Base-by-base conservation (phyloP, 30 jellyfish, hydroid and myxozoan species). In the Pelagia noctiluca region DNA sequence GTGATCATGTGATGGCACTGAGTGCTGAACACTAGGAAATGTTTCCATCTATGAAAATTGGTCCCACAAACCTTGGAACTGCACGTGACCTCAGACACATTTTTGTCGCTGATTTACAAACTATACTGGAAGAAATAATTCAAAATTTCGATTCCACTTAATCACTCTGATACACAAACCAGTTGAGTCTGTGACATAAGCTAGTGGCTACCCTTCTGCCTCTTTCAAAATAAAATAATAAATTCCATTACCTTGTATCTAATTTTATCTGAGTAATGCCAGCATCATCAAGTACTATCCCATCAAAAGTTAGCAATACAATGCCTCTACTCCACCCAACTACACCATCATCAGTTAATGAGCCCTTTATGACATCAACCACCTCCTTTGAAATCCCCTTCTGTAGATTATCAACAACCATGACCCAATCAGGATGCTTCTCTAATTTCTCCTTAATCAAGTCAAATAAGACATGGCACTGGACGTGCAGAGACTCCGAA, bases 401-500 rank as follows among this genome's bases (percentile, higher is more conserved):
- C 78, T 82, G 97, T 82, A 95, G 60, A 78, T 88, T 85, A 61
- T 95, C 99, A 67, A 95, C 47, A 1, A 83, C 93, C 13, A 95
- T 35, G 31, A 95, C 90, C 99, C 99, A 95, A 48, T 92, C 86
- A 35, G 99, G 90, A 71, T 95, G 99, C 88, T 95, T 95, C 32
- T 75, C 69, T 7, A 95, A 53, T 37, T 61, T 72, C 23, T 89
- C 97, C 61, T 85, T 96, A 24, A 89, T 73, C 47, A 87, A 60
- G 24, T 82, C 90, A 1, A 95, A n/a, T 47, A 89, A 38, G 22
- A 78, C 90, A 53, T 78, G 65, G 50, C 99, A 89, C 53, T 89
- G 91, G 16, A 18, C 80, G 31, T 22, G 30, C 36, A 67, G 38
- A 10, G 60, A 33, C 2, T 36, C 57, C 1, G 85, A 23, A 7